phyloP scores from a whole-genome alignment of 2,888 invertebrate genomes.

The Capitulum mitella region DNA sequence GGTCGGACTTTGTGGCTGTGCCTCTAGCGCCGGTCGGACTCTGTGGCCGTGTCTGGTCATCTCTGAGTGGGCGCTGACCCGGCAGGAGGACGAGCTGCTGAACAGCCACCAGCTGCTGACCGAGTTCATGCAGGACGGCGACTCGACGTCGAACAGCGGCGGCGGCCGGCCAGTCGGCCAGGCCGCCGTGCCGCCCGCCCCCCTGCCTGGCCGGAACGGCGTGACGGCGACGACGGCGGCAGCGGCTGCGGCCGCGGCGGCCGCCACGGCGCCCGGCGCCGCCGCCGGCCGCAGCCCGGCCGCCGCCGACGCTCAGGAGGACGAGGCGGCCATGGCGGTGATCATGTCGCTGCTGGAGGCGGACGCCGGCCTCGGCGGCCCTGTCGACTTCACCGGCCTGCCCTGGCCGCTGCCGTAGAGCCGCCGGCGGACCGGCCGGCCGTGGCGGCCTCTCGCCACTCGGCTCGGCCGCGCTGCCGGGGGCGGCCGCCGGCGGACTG shows the following conservation, averaged over 20 bases:
- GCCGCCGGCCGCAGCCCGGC: conserved; percentile 42
- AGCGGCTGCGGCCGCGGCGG: conserved; percentile 31
- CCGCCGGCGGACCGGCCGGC: too few relatives aligned
- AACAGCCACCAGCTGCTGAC: conserved; percentile 45
- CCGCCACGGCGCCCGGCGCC: conserved; percentile 34
- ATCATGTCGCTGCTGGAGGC: conserved; percentile 85
- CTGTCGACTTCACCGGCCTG: conserved; percentile 74
- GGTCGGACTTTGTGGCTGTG: too few relatives aligned
- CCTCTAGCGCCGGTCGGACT: too few relatives aligned
- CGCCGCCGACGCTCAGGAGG: conserved; percentile 57
- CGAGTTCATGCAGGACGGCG: neutral
- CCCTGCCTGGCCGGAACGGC: conserved; percentile 21
- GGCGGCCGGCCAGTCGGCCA: conserved; percentile 36
- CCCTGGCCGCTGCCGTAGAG: conserved; percentile 76
- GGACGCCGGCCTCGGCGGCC: conserved; percentile 79
- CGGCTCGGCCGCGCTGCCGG: too few relatives aligned
- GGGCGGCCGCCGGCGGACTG: too few relatives aligned
- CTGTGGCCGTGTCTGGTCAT: too few relatives aligned
- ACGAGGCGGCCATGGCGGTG: conserved; percentile 85
- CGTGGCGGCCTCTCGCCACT: too few relatives aligned
- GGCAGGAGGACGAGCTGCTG: conserved; percentile 13
- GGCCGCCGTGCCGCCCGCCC: conserved; percentile 39
- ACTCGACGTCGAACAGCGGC: neutral
- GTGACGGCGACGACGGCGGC: conserved; percentile 34
- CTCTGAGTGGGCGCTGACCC: neutral